phyloP scores from a whole-genome alignment of 2,113 vertebrate genomes.

The Festucalex cinctus region DNA sequence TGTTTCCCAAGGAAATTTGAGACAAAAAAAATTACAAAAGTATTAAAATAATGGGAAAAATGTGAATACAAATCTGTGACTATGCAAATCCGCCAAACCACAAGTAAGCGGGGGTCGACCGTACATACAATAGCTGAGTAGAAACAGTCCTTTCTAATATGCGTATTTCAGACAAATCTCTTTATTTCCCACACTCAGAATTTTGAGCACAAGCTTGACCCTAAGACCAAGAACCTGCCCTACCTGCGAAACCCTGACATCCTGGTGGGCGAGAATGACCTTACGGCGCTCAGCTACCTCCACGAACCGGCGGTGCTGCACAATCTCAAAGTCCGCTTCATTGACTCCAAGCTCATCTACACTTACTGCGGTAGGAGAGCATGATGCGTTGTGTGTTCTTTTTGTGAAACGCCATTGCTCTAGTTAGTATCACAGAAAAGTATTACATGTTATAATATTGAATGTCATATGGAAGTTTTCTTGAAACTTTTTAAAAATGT shows the following conservation, averaged over 20 bases:
- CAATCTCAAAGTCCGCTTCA: conserved; percentile 96
- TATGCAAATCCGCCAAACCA: too few relatives aligned
- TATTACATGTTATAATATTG: too few relatives aligned
- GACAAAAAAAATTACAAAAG: too few relatives aligned
- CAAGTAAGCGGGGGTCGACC: too few relatives aligned
- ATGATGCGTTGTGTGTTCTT: not conserved
- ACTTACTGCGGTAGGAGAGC: conserved; percentile 90
- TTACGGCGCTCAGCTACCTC: conserved; percentile 96
- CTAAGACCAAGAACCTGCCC: conserved; percentile 87
- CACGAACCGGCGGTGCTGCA: conserved; percentile 95
- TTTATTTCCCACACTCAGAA: conserved; percentile 64
- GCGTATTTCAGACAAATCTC: not conserved
- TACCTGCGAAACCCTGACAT: conserved; percentile 96
- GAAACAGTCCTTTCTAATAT: not conserved
- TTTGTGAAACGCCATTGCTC: too few relatives aligned
- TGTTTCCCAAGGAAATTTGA: too few relatives aligned
- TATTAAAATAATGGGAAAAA: too few relatives aligned
- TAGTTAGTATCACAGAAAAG: too few relatives aligned
- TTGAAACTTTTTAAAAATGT: too few relatives aligned
- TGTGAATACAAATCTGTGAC: too few relatives aligned
- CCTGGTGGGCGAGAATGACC: conserved; percentile 96
- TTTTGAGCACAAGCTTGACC: conserved; percentile 83
- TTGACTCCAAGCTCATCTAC: conserved; percentile 97
- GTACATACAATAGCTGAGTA: too few relatives aligned
- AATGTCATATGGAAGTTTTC: too few relatives aligned